Evolutionary conservation across 1,140 invertebrate species (phyloP).

Genomic region (Augochlora pura): DNA sequence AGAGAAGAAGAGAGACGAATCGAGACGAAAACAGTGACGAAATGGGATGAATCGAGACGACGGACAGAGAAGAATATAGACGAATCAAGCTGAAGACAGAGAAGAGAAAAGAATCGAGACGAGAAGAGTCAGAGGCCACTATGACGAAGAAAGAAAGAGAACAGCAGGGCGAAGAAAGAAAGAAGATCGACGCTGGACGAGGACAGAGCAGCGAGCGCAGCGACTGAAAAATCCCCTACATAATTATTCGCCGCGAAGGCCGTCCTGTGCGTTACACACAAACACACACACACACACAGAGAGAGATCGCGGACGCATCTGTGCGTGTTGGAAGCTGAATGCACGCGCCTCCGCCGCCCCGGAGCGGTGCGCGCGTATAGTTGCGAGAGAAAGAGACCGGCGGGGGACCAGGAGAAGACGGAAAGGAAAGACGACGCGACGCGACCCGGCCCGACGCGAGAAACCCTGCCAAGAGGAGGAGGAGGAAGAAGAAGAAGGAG

Average conservation of each 20-base stretch:
- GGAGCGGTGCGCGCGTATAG: not conserved
- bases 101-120: no score
- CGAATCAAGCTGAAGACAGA: no score
- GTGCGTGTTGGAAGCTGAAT: slow-evolving; percentile 39
- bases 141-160: not conserved
- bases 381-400: no score
- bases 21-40: no score
- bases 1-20: no score
- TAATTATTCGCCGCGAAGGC: slow-evolving; percentile 75
- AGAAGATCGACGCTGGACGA: slow-evolving; percentile 1
- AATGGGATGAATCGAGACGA: no score
- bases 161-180: not conserved
- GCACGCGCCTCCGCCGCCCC: slow-evolving; percentile 30
- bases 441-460: not conserved
- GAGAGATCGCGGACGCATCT: slow-evolving; percentile 49
- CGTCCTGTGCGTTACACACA: slow-evolving; percentile 70
- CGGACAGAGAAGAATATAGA: no score
- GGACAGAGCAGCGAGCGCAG: slow-evolving; percentile 11
- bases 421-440: slow-evolving; percentile 1
- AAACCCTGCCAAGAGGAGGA: no score
- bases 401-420: slow-evolving; percentile 4
- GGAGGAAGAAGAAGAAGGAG: not conserved
- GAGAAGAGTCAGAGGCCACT: no score
- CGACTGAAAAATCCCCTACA: slow-evolving; percentile 70
- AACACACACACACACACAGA: no score